phyloP scores from a whole-genome alignment of 2,113 vertebrate genomes.

The Meriones unguiculatus region DNA sequence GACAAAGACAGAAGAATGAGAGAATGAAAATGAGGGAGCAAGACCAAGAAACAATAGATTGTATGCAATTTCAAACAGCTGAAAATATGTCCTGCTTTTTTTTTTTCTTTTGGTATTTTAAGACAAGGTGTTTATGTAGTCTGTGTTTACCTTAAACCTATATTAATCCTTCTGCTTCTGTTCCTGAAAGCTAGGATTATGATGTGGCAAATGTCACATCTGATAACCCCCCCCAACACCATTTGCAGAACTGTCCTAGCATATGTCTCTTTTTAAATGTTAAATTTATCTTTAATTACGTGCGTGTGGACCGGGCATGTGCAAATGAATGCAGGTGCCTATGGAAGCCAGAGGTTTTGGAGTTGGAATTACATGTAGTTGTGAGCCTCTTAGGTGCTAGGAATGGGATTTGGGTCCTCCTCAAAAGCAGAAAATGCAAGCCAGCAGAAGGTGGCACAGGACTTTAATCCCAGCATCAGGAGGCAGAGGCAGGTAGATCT shows the following conservation, averaged over 20 bases:
- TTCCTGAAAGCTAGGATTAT: background rate
- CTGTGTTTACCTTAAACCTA: background rate
- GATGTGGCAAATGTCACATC: background rate
- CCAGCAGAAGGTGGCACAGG: background rate
- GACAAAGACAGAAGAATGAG: background rate
- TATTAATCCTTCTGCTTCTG: background rate
- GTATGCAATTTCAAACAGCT: conserved; percentile 12
- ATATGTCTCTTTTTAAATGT: conserved; percentile 20
- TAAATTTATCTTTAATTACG: background rate
- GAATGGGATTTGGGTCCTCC: background rate
- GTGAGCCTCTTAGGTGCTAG: background rate
- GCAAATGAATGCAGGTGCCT: background rate
- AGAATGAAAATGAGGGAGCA: background rate
- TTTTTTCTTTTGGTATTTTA: background rate
- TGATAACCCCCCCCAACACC: background rate
- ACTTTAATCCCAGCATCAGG: background rate
- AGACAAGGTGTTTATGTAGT: background rate
- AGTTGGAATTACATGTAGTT: background rate
- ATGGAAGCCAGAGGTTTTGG: too few species aligned
- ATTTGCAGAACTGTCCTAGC: background rate
- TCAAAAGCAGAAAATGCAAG: background rate
- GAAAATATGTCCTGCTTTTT: background rate
- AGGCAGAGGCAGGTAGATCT: background rate
- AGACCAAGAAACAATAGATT: conserved; percentile 35
- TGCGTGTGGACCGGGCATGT: too few species aligned